Evolutionary conservation across 2,113 vertebrate genomes (phyloP), one percentile per base, ranked within the genome.

Genomic region (Papio anubis): DNA sequence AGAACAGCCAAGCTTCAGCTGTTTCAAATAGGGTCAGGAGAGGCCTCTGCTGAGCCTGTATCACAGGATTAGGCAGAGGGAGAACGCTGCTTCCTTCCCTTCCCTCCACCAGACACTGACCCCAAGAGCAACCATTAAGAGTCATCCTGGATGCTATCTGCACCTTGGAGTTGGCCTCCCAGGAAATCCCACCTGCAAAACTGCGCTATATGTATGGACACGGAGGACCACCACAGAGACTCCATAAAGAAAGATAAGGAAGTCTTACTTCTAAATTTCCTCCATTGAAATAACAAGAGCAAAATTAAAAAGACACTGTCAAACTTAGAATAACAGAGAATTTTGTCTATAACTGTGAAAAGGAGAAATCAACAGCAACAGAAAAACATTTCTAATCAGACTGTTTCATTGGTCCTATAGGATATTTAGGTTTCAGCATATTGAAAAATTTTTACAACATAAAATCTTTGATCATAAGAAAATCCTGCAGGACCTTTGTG

Each of bases 331-430:
- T 20, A 86, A 89, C 70, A 75, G 38, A 30, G 32, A 81, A 70
- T 43, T 93, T 75, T 57, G 23, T 30, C 45, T 35, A 45, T 50
- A 79, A 84, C 32, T 88, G 25, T 84, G 64, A 79, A 94, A 84
- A 57, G 20, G 21, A 95, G 50, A 84, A 66, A 79, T 79, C 59
- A 87, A 93, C 30, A 87, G 66, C 21, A 40, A 68, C 1, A 92
- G 50, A 73, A 84, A 88, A 84, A 73, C 18, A 45, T 2, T 70
- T 9, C 45, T 57, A 79, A 88, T 50, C 45, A 66, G 52, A 6
- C 52, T 72, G 52, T 72, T 68, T 79, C 7, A 30, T 73, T 84
- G 57, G 72, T 87, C 6, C 10, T 16, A 61, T 10, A 64, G 18
- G 32, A 23, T 64, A 61, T 52, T 61, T n/a, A 48, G 43, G 64